Conservation (phyloP, 2,888 invertebrate genomes). For the Synanthedon myopaeformis region DNA sequence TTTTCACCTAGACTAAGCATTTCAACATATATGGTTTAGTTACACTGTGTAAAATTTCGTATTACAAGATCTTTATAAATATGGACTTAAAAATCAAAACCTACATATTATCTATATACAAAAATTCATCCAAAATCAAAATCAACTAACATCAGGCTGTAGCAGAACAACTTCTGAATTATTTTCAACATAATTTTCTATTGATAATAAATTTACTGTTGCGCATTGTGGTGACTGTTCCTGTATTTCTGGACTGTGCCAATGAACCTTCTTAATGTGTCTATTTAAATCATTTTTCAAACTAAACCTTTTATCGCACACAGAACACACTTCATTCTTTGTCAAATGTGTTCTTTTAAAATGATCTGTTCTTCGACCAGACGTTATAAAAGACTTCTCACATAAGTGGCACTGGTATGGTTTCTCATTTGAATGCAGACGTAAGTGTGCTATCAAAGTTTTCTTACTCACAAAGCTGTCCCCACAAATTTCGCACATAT, state of each 20-base stretch:
- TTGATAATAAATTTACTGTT: not conserved
- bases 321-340: slow-evolving; percentile 25
- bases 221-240: not conserved
- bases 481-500: slow-evolving; percentile 40
- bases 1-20: no score
- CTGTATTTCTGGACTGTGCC: slow-evolving; percentile 1
- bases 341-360: slow-evolving; percentile 35
- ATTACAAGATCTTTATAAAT: no score
- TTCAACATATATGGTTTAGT: no score
- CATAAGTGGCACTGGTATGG: slow-evolving; percentile 36
- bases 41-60: no score
- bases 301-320: slow-evolving; percentile 40
- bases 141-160: not conserved
- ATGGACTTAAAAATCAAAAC: no score
- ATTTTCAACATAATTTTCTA: not conserved
- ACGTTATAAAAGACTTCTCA: slow-evolving; percentile 30
- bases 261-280: slow-evolving; percentile 32
- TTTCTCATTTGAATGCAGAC: slow-evolving; percentile 31
- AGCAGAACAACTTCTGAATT: not conserved
- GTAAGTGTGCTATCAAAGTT: slow-evolving; percentile 33
- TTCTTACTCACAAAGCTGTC: slow-evolving; percentile 31
- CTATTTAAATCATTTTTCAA: slow-evolving; percentile 37
- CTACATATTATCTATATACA: no score
- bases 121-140: not conserved
- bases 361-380: slow-evolving; percentile 37